phyloP scores from a whole-genome alignment of 2,113 vertebrate species.

The Cottus gobio region DNA sequence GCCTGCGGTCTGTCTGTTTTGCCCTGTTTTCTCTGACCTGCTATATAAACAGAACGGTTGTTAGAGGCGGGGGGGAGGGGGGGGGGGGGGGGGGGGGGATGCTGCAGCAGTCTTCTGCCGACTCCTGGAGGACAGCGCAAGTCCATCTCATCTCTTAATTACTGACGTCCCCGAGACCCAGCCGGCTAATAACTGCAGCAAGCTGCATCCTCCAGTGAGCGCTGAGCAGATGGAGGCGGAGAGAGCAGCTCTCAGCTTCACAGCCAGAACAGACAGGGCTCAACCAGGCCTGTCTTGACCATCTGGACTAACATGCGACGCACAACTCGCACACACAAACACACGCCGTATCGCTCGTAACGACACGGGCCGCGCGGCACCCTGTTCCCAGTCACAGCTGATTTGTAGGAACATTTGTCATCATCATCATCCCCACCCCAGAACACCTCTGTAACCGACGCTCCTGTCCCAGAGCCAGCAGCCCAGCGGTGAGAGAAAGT shows the following conservation, averaged over 20 bases:
- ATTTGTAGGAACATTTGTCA: constrained; percentile 65
- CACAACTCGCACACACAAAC: constrained; percentile 9
- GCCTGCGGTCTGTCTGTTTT: constrained; percentile 37
- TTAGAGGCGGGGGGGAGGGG: not conserved
- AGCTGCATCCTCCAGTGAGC: constrained; percentile 47
- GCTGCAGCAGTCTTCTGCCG: constrained; percentile 42
- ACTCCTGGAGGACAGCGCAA: constrained; percentile 52
- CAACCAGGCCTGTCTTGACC: constrained; percentile 66
- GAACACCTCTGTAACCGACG: constrained; percentile 31
- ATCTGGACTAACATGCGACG: constrained; percentile 59
- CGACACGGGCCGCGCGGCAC: constrained; percentile 44
- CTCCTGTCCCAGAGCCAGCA: constrained; percentile 27
- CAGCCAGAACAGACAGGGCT: constrained; percentile 54
- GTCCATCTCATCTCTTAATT: constrained; percentile 76
- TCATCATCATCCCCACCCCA: constrained; percentile 29
- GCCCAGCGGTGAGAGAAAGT: constrained; percentile 6
- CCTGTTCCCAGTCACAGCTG: constrained; percentile 57
- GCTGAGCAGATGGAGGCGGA: constrained; percentile 65
- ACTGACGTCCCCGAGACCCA: constrained; percentile 66
- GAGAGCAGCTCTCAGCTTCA: constrained; percentile 41
- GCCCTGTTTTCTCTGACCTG: constrained; percentile 49
- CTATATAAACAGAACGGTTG: constrained; percentile 49
- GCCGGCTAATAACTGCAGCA: constrained; percentile 61
- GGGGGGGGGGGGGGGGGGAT: not conserved
- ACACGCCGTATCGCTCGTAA: constrained; percentile 49